A percentile compares a stretch with the other conserved stretches of the same genome.
Evolutionary conservation across 1,140 invertebrate genomes (phyloP).

Genomic region (Drosophila pandora): DNA sequence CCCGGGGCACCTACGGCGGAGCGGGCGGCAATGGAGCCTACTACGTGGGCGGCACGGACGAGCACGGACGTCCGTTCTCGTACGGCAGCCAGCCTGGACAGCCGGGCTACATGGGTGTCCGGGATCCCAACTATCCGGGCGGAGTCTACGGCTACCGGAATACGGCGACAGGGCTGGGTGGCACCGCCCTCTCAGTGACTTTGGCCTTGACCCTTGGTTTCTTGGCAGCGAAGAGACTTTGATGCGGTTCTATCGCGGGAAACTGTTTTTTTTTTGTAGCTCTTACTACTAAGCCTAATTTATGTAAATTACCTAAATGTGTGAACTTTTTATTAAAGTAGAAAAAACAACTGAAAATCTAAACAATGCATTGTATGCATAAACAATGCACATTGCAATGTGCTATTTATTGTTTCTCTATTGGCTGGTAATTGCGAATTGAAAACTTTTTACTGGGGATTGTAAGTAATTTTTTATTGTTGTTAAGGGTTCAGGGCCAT

Average conservation of each 20-base stretch:
- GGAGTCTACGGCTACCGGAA: constrained; percentile 50
- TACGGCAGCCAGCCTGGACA: constrained; percentile 42
- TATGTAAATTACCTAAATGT: constrained; percentile 47
- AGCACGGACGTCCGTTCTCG: constrained; percentile 62
- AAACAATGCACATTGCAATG: no score
- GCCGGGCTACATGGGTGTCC: constrained; percentile 38
- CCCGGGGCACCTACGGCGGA: constrained; percentile 64
- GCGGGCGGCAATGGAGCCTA: constrained; percentile 73
- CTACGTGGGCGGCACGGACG: constrained; percentile 68
- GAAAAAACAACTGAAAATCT: constrained; percentile 20
- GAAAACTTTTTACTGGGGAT: constrained; percentile 2
- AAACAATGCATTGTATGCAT: no score
- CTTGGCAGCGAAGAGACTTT: constrained; percentile 30
- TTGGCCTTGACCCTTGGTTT: constrained; percentile 20
- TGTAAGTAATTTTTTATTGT: neutral
- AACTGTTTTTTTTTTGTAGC: constrained; percentile 42
- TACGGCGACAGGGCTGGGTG: neutral
- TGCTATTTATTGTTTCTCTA: neutral
- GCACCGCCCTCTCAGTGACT: constrained; percentile 2
- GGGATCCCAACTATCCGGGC: constrained; percentile 49
- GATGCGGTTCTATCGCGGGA: constrained; percentile 15
- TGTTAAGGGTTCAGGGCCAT: no score
- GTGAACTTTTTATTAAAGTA: constrained; percentile 53
- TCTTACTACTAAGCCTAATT: constrained; percentile 56
- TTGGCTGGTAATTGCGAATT: neutral